Percentiles rank a stretch among this genome's conserved stretches.
These are phyloP conservation scores for Macrophya annulata DNA, from an alignment of 2,888 invertebrate genomes.

Conservation along the genomic window DNA sequence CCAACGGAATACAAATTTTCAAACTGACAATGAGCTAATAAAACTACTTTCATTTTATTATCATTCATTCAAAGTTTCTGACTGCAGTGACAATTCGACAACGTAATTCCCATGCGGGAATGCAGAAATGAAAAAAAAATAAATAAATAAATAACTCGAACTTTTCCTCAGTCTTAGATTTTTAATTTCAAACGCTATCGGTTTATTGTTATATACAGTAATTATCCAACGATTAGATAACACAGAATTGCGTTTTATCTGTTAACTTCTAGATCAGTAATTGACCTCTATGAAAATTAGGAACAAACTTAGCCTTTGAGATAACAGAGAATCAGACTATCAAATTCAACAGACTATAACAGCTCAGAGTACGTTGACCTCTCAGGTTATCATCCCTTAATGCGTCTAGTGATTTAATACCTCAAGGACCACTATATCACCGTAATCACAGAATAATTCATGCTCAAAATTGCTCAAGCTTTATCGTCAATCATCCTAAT, in stretches of 20 bases:
- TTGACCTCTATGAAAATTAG: not conserved
- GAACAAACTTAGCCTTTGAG: not conserved
- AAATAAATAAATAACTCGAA: not conserved
- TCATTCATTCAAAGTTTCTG: too few species aligned
- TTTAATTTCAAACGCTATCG: not conserved
- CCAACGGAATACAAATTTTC: slow-evolving; percentile 32
- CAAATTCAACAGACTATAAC: too few species aligned
- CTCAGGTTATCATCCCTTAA: not conserved
- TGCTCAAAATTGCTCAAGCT: not conserved
- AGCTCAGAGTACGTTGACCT: not conserved
- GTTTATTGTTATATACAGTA: not conserved
- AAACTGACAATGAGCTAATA: not conserved
- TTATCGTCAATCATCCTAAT: too few species aligned
- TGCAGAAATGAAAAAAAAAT: too few species aligned
- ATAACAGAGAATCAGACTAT: not conserved
- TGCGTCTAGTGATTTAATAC: not conserved
- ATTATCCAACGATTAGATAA: not conserved
- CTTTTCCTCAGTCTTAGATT: not conserved
- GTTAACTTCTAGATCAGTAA: not conserved
- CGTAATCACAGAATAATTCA: not conserved
- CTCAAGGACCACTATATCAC: not conserved
- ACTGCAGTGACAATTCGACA: too few species aligned
- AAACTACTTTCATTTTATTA: slow-evolving; percentile 26
- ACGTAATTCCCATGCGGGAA: too few species aligned
- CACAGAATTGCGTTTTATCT: not conserved